A percentile compares a stretch with the other conserved stretches of the same genome.
These are phyloP conservation scores for Pavo muticus DNA, from an alignment of 2,113 vertebrate genomes.

Conservation along the genomic window DNA sequence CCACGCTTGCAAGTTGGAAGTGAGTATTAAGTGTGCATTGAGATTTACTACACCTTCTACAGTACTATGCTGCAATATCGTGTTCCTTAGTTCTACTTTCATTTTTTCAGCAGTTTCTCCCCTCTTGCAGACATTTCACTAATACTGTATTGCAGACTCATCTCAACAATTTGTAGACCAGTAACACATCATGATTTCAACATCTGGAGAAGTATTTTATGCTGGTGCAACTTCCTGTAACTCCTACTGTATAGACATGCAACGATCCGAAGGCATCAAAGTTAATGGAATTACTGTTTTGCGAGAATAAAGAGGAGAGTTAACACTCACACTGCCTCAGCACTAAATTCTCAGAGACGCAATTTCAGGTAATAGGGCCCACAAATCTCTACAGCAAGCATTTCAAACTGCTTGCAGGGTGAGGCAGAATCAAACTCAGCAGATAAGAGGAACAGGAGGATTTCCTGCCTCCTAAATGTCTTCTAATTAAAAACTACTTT, in stretches of 20 bases:
- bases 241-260: neutral
- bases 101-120: neutral
- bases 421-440: neutral
- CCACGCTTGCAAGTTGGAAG: neutral
- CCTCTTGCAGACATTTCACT: neutral
- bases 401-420: neutral
- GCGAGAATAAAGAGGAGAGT: neutral
- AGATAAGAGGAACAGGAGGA: neutral
- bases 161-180: neutral
- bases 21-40: neutral
- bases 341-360: neutral
- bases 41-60: neutral
- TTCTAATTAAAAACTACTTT: neutral
- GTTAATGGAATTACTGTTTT: neutral
- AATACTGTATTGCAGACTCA: neutral
- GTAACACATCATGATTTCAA: neutral
- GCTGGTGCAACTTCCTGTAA: neutral
- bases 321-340: neutral
- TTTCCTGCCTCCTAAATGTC: neutral
- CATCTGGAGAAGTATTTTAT: neutral
- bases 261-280: neutral
- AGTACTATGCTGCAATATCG: neutral
- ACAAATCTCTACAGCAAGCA: neutral
- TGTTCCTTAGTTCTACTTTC: neutral
- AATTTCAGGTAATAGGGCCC: neutral